Conservation (phyloP, 2,888 invertebrate species). For the Tineola bisselliella region DNA sequence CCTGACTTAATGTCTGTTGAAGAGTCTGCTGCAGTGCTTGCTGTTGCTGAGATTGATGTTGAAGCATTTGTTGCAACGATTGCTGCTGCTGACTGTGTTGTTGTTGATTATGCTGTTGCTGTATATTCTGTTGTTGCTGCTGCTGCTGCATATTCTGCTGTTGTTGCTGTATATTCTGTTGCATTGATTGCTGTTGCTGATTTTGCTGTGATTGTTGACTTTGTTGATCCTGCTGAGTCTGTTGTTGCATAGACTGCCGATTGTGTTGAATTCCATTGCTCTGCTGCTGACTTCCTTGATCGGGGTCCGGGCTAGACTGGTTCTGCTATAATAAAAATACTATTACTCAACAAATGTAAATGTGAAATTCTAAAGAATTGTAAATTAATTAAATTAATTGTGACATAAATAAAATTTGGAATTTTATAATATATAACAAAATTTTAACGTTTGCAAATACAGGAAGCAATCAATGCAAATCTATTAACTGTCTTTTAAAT, state of each 20-base stretch:
- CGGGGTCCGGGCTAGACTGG: slow-evolving; percentile 53
- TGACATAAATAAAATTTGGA: too few relatives aligned
- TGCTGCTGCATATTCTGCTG: slow-evolving; percentile 33
- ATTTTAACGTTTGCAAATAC: too few relatives aligned
- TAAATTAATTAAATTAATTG: too few relatives aligned
- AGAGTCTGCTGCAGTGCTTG: slow-evolving; percentile 43
- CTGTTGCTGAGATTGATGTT: slow-evolving; percentile 35
- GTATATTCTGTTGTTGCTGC: slow-evolving; percentile 24
- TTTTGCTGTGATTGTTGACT: slow-evolving; percentile 27
- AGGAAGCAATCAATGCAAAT: too few relatives aligned
- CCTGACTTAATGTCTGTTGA: slow-evolving; percentile 50
- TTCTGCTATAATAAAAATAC: slow-evolving; percentile 52
- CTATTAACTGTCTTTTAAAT: too few relatives aligned
- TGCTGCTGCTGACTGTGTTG: slow-evolving; percentile 35
- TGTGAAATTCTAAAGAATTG: too few relatives aligned
- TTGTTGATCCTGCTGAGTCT: slow-evolving; percentile 42
- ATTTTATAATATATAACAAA: too few relatives aligned
- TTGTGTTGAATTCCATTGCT: slow-evolving; percentile 54
- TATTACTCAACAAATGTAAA: too few relatives aligned
- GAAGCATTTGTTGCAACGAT: slow-evolving; percentile 30
- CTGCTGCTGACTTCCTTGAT: slow-evolving; percentile 53
- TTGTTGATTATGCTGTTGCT: slow-evolving; percentile 19
- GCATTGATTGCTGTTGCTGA: slow-evolving; percentile 54
- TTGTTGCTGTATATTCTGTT: too few relatives aligned
- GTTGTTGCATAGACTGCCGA: slow-evolving; percentile 53